Percentiles rank a stretch among this genome's conserved stretches.
These are phyloP conservation scores for Pempheris klunzingeri DNA, from an alignment of 2,797 vertebrate genomes.

Conservation along the genomic window DNA sequence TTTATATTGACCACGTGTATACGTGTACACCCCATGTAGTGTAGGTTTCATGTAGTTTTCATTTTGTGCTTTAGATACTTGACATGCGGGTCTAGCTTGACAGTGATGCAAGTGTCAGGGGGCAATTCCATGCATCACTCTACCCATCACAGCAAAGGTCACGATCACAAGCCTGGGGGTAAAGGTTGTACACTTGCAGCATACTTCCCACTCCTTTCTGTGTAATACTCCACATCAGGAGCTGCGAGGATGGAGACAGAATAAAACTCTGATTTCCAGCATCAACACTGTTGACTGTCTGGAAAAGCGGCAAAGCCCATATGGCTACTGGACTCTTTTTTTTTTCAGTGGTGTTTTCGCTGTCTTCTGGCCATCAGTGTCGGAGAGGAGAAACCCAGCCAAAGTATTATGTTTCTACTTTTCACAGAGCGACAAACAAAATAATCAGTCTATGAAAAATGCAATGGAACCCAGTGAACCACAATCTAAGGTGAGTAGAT, in stretches of 20 bases:
- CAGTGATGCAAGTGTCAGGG: background rate
- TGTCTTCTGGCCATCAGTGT: background rate
- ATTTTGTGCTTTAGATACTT: background rate
- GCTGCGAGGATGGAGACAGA: background rate
- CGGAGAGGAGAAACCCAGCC: background rate
- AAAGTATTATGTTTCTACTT: background rate
- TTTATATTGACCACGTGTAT: background rate
- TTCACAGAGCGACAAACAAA: background rate
- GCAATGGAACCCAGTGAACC: background rate
- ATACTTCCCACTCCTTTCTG: background rate
- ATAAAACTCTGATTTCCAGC: conserved; percentile 30
- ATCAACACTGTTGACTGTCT: background rate
- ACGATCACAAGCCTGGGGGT: background rate
- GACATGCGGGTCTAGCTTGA: background rate
- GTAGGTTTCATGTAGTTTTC: background rate
- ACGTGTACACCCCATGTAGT: too few species aligned
- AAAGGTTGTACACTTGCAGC: conserved; percentile 9
- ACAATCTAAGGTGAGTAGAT: background rate
- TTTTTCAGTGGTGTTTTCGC: conserved; percentile 1
- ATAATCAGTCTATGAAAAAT: background rate
- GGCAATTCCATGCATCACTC: background rate
- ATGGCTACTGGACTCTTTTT: too few species aligned
- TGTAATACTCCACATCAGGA: background rate
- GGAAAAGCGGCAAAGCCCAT: background rate
- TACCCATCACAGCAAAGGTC: background rate